These are phyloP conservation scores for Diabrotica undecimpunctata DNA, from an alignment of 1,140 invertebrate species.

Conservation along the genomic window DNA sequence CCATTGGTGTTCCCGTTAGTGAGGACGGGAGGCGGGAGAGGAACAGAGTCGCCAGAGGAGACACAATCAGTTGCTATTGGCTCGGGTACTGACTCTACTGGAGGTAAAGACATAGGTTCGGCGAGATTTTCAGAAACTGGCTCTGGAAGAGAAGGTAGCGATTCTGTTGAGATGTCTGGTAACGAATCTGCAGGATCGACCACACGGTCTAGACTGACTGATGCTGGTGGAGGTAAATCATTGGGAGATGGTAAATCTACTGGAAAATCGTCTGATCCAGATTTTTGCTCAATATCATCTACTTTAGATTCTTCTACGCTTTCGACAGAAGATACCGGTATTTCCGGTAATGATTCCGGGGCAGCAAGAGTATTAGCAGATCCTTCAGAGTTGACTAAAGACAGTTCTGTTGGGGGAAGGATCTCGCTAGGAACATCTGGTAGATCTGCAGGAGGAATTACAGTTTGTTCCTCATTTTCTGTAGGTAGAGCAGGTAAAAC, in stretches of 20 bases:
- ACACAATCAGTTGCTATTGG: slow-evolving; percentile 35
- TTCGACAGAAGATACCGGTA: background rate
- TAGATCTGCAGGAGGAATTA: slow-evolving; percentile 10
- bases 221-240: slow-evolving; percentile 3
- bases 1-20: slow-evolving; percentile 46
- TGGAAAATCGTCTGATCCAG: slow-evolving; percentile 21
- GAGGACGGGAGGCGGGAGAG: slow-evolving; percentile 27
- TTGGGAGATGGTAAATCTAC: slow-evolving; percentile 5
- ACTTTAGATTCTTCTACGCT: background rate
- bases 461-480: background rate
- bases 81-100: slow-evolving; percentile 43
- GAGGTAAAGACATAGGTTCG: slow-evolving; percentile 45
- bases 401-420: background rate
- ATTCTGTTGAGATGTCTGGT: slow-evolving; percentile 46
- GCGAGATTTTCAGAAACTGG: slow-evolving; percentile 43
- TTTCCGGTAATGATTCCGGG: background rate
- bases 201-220: background rate
- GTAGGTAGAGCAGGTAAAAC: background rate
- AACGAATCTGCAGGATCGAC: slow-evolving; percentile 11
- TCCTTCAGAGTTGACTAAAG: slow-evolving; percentile 7
- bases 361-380: background rate
- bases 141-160: slow-evolving; percentile 45
- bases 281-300: slow-evolving; percentile 12
- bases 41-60: slow-evolving; percentile 12
- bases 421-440: background rate